Percentiles rank a stretch among this genome's conserved stretches.
Evolutionary conservation across 2,113 vertebrate genomes (phyloP).

Genomic region (Hippocampus zosterae): DNA sequence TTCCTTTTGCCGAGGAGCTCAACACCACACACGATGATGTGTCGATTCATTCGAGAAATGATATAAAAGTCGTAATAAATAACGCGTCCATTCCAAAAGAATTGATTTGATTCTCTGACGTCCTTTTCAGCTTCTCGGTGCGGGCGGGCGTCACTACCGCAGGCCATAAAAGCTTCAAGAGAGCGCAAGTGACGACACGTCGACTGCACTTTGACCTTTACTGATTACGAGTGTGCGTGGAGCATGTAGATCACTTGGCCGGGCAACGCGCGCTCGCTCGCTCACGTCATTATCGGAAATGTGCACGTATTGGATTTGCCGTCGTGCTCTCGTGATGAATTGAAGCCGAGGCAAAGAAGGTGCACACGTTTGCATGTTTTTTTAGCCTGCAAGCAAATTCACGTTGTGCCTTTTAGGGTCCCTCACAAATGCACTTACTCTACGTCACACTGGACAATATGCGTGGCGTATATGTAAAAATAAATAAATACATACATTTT

Average conservation of each 20-base stretch:
- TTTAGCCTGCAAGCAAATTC: slow-evolving; percentile 18
- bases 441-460: background rate
- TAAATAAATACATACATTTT: no score
- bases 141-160: no score
- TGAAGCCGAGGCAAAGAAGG: background rate
- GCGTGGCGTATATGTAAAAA: no score
- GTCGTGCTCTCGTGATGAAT: background rate
- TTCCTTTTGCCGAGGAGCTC: no score
- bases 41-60: no score
- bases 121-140: no score
- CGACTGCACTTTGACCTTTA: slow-evolving; percentile 9
- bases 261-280: background rate
- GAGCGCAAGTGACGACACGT: slow-evolving; percentile 8
- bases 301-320: background rate
- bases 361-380: background rate
- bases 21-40: no score
- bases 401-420: slow-evolving; percentile 3
- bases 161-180: background rate
- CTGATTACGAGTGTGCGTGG: slow-evolving; percentile 28
- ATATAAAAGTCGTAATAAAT: no score
- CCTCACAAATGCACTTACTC: slow-evolving; percentile 10
- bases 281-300: background rate
- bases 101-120: no score
- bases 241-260: background rate
- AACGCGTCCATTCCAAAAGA: no score